A percentile compares a stretch with the other conserved stretches of the same genome.
These are phyloP conservation scores for Pterostichus niger DNA, from an alignment of 2,888 invertebrate genomes.

Conservation along the genomic window DNA sequence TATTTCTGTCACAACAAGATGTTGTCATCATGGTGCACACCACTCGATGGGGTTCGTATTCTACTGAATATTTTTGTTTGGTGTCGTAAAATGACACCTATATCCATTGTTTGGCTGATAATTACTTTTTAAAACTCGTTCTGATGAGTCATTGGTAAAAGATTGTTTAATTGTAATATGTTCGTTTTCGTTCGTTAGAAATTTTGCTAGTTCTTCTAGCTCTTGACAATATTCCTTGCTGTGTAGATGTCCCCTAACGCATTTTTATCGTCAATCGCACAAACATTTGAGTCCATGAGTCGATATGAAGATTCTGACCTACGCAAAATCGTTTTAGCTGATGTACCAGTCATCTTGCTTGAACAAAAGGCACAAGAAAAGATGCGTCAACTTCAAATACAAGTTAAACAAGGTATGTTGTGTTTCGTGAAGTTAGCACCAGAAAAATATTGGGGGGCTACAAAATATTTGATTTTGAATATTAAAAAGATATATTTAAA, in stretches of 20 bases:
- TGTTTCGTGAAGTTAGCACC: neutral
- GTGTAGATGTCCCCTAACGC: slow-evolving; percentile 56
- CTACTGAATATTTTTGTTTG: neutral
- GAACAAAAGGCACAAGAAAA: slow-evolving; percentile 83
- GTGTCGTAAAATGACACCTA: neutral
- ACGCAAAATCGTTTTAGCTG: slow-evolving; percentile 81
- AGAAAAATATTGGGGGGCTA: no score
- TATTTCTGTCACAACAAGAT: no score
- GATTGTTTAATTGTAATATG: slow-evolving; percentile 23
- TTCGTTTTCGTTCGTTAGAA: neutral
- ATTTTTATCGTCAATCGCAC: slow-evolving; percentile 54
- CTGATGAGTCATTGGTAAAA: slow-evolving; percentile 37
- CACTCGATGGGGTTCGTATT: slow-evolving; percentile 17
- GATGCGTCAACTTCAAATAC: slow-evolving; percentile 82
- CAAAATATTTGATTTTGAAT: no score
- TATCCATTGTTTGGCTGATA: no score
- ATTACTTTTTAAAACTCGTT: neutral
- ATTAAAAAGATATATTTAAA: no score
- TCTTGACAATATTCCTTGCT: neutral
- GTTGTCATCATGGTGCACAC: neutral
- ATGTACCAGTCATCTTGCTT: slow-evolving; percentile 85
- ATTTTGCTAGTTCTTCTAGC: neutral
- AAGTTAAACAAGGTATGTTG: slow-evolving; percentile 78
- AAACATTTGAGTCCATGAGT: slow-evolving; percentile 47
- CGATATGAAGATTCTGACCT: slow-evolving; percentile 84